phyloP scores from a whole-genome alignment of 2,888 invertebrate species.

The Tubulanus polymorphus region DNA sequence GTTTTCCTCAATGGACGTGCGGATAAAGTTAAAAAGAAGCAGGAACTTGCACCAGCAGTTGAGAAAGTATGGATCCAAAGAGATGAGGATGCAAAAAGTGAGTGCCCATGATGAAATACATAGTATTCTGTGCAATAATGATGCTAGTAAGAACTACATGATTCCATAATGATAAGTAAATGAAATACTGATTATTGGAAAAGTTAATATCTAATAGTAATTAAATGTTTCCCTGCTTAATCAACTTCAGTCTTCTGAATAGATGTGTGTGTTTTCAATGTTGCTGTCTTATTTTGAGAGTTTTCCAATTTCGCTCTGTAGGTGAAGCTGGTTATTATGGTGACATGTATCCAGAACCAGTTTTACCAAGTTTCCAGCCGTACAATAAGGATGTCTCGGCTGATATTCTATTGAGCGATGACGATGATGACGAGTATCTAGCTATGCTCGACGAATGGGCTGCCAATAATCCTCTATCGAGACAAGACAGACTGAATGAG shows the following conservation, averaged over 20 bases:
- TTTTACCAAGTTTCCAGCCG: not conserved
- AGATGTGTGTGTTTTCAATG: not conserved
- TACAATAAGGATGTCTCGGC: conserved; percentile 6
- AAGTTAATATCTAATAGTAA: too few species aligned
- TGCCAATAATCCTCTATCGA: conserved; percentile 11
- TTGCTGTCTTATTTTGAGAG: not conserved
- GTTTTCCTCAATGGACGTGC: conserved; percentile 39
- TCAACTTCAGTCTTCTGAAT: not conserved
- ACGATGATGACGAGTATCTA: conserved; percentile 11
- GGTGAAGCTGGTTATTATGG: conserved; percentile 42
- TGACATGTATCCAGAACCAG: conserved; percentile 39
- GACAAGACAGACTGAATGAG: not conserved
- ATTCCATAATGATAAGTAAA: too few species aligned
- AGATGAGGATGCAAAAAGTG: conserved; percentile 22
- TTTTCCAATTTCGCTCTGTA: conserved; percentile 12
- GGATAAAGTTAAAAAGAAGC: conserved; percentile 30
- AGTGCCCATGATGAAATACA: conserved; percentile 22
- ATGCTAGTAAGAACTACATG: too few species aligned
- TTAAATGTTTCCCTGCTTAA: too few species aligned
- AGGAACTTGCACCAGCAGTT: conserved; percentile 26
- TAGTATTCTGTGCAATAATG: too few species aligned
- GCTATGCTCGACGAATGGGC: conserved; percentile 18
- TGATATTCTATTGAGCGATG: conserved; percentile 5
- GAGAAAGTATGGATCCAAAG: conserved; percentile 29
- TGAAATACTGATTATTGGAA: too few species aligned